Base-by-base conservation (phyloP, 2,888 invertebrate genomes). In the Macrosiphum euphorbiae region DNA sequence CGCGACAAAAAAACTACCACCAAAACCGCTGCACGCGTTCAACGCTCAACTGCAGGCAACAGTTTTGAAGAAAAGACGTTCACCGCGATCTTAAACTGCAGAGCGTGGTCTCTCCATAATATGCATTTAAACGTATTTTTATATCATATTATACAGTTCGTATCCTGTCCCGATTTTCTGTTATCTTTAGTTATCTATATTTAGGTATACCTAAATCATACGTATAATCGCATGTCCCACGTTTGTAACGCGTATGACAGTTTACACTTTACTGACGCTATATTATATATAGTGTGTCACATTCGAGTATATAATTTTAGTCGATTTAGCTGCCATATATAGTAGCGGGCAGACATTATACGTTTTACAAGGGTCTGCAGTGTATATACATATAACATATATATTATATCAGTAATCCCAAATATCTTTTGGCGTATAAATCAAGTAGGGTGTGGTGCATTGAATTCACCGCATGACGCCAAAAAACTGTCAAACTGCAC, bases 381-480 rank as follows among this genome's bases (percentile, higher is more conserved):
- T 1, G 8, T 20, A 78, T 78, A 41, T 78, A 78, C 3, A 52
- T 52, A 52, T 52, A 16, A 78, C 3, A 52, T 52, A 52, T 52
- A 16, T 52, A 52, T 35, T 78, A 35, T 20, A 78, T 78, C 78
- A 78, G 35, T 78, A 35, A 78, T 78, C 78, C 20, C 20, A 78
- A 35, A 78, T 78, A 78, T 78, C 35, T 78, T 78, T 78, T 78
- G 20, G 20, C 20, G 86, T 86, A 86, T 47, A 55, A 88, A 88
- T 55, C 55, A 55, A 88, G 11, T 86, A 50, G 28, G 47, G 28
- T 86, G 85, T 44, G 41, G 44, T 26, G 35, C 35, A 55, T 88
- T 55, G 41, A 88, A 88, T 88, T 55, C 88, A 41, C 78, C 20
- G 78, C 55, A 41, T 41, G 88, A 88, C 88, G 88, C 41, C 55